phyloP scores from a whole-genome alignment of 2,113 vertebrate species.

The Struthio camelus region DNA sequence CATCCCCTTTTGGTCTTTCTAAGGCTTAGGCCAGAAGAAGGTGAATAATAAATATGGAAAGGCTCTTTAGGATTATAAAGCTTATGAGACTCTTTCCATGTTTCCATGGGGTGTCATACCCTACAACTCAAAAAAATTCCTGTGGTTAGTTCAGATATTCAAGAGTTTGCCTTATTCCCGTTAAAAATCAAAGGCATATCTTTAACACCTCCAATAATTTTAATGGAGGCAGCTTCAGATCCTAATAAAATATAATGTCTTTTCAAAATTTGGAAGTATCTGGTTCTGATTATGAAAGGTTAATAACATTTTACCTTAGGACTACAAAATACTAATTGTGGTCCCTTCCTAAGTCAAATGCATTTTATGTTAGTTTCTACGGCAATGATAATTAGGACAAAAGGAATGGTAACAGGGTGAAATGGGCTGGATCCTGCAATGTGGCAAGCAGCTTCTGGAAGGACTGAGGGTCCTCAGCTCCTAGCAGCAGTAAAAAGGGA shows the following conservation, averaged over 20 bases:
- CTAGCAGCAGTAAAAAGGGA: background rate
- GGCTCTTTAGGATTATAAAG: background rate
- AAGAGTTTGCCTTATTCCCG: background rate
- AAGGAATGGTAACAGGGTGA: background rate
- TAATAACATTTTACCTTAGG: slow-evolving; percentile 47
- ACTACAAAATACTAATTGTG: slow-evolving; percentile 23
- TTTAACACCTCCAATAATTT: slow-evolving; percentile 1
- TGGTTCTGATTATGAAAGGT: slow-evolving; percentile 28
- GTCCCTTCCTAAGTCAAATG: slow-evolving; percentile 32
- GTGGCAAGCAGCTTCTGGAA: background rate
- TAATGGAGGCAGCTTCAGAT: background rate
- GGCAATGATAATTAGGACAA: background rate
- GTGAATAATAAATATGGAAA: background rate
- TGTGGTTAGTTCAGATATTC: background rate
- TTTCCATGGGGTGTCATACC: background rate
- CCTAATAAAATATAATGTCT: background rate
- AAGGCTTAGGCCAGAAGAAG: background rate
- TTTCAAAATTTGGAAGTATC: background rate
- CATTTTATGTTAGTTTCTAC: slow-evolving; percentile 32
- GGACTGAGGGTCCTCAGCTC: background rate
- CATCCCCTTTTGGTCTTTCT: background rate
- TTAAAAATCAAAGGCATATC: background rate
- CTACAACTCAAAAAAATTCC: background rate
- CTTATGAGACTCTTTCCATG: background rate
- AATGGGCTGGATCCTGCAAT: background rate